Evolutionary conservation across 2,797 vertebrate genomes (phyloP).

Genomic region (Jordanella pulchra): DNA sequence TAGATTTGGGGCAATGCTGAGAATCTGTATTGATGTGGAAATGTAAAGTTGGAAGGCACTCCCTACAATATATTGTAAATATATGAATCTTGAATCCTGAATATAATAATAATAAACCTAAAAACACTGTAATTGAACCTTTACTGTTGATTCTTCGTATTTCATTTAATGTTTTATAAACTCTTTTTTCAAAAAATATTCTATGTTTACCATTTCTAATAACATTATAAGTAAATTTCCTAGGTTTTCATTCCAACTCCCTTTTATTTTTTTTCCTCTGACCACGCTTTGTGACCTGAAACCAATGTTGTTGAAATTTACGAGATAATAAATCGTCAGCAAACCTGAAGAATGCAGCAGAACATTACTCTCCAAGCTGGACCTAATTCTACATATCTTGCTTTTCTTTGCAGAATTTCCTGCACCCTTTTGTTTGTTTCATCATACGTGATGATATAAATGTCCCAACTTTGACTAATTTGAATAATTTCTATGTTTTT

Average conservation of each 20-base stretch:
- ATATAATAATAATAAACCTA: not conserved
- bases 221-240: slow-evolving; percentile 10
- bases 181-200: not conserved
- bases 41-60: too few species aligned
- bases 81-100: too few species aligned
- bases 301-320: not conserved
- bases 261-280: not conserved
- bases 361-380: not conserved
- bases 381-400: not conserved
- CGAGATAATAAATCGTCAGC: not conserved
- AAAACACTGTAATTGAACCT: not conserved
- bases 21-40: too few species aligned
- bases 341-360: not conserved
- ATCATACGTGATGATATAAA: not conserved
- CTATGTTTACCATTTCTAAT: slow-evolving; percentile 8
- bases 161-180: not conserved
- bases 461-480: not conserved
- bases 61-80: too few species aligned
- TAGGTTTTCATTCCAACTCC: not conserved
- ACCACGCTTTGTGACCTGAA: not conserved
- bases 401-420: not conserved
- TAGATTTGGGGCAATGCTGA: too few species aligned
- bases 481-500: not conserved
- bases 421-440: too few species aligned
- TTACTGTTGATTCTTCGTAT: not conserved